Evolutionary conservation across 2,113 vertebrate species (phyloP), one percentile per base, ranked within the genome.

Genomic region (Microtus pennsylvanicus): DNA sequence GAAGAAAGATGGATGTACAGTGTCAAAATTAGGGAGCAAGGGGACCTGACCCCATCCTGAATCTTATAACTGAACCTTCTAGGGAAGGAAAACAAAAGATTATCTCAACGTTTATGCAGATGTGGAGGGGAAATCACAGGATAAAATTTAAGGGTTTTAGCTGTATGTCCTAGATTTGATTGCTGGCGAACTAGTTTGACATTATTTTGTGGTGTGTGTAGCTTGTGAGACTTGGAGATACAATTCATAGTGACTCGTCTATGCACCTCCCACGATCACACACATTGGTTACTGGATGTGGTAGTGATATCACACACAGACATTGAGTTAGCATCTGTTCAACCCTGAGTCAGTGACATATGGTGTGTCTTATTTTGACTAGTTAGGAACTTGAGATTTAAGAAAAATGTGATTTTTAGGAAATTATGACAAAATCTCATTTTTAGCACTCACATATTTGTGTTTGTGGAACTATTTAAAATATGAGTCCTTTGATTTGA

Each of bases 281-380:
- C 42, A 87, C 19, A 21, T 74, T 67, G 22, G 17, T 83, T 86
- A 86, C 10, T 77, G 17, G 86, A 16, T 95, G 47, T 26, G 69
- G 38, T 38, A 47, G 16, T 28, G n/a, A 58, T 81, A 58, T 7
- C 80, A 33, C 35, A 80, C 9, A 92, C 70, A 76, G 26, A 87
- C 24, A 76, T 35, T 95, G n/a, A 80, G 30, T 92, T 83, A 93
- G 85, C 55, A 69, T 33, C 77, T 91, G 65, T 14, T 47, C 77
- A 86, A 13, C 67, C n/a, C 52, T 96, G 72, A 83, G 45, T 89
- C 33, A 87, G 0, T 55, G 58, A 50, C 67, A 26, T 38, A 45
- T 93, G 61, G 74, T 33, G 65, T 69, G 47, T 58, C 63, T 90
- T 80, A 74, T 63, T 95, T 93, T 65, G 92, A 72, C 67, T 89